A percentile compares a stretch with the other conserved stretches of the same genome.
phyloP scores from a whole-genome alignment of 2,888 invertebrate species.

The Protonemura montana region DNA sequence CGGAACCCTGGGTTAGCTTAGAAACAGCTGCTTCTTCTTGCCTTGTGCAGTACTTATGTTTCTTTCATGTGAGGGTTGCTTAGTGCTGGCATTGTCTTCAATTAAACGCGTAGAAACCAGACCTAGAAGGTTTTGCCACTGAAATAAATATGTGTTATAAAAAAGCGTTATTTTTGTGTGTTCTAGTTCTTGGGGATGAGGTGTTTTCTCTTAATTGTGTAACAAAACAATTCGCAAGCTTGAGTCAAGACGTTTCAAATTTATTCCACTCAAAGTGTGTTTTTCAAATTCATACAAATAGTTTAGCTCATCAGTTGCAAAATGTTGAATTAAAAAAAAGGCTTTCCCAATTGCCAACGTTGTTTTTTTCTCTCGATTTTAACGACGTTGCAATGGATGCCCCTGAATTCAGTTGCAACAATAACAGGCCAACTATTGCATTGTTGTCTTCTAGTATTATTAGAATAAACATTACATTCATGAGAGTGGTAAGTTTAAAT shows the following conservation, averaged over 20 bases:
- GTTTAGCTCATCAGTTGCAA: not conserved
- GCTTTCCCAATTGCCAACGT: not conserved
- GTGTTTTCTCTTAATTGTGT: not conserved
- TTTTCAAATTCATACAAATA: not conserved
- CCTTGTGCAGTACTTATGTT: no score
- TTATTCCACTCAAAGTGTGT: not conserved
- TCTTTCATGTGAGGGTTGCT: no score
- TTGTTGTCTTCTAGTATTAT: not conserved
- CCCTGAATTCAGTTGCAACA: not conserved
- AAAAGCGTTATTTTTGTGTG: no score
- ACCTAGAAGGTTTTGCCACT: no score
- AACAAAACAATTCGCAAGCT: not conserved
- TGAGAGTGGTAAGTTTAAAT: not conserved
- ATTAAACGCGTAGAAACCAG: no score
- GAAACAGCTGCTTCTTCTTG: no score
- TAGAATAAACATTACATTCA: not conserved
- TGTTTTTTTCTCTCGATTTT: not conserved
- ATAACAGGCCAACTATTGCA: not conserved
- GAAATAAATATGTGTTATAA: no score
- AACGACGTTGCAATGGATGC: not conserved
- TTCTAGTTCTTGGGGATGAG: no score
- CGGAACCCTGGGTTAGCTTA: no score
- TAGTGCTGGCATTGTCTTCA: no score
- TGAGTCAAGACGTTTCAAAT: not conserved
- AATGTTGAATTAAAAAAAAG: not conserved